A percentile compares a stretch with the other conserved stretches of the same genome.
Conservation (phyloP, 2,888 invertebrate species). For the Leptinotarsa tumamoca region DNA sequence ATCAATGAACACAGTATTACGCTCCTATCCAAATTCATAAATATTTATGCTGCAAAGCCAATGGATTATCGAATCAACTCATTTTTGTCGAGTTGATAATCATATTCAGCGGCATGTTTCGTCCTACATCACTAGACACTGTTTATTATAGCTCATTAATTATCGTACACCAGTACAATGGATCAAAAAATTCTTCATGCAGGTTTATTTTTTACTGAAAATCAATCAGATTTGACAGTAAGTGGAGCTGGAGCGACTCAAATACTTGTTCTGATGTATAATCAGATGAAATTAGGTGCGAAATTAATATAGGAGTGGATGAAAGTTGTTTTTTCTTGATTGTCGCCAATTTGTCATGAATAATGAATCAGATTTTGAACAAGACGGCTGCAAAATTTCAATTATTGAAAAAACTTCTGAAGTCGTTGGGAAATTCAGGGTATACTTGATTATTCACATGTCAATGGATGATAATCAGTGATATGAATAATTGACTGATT, state of each 20-base stretch:
- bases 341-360: background rate
- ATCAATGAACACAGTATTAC: constrained; percentile 20
- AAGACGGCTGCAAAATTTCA: background rate
- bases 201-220: constrained; percentile 28
- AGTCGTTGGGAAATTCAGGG: no score
- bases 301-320: background rate
- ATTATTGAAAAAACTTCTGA: background rate
- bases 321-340: background rate
- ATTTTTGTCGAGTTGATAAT: constrained; percentile 45
- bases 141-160: constrained; percentile 28
- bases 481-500: no score
- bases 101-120: constrained; percentile 44
- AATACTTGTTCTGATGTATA: background rate
- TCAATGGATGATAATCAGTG: no score
- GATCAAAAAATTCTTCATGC: constrained; percentile 29
- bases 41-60: constrained; percentile 37
- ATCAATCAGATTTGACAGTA: constrained; percentile 40
- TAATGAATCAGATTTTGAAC: constrained; percentile 1
- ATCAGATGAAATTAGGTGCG: constrained; percentile 3
- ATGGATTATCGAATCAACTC: constrained; percentile 42
- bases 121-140: constrained; percentile 42
- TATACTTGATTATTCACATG: no score
- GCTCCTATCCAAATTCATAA: constrained; percentile 42
- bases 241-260: constrained; percentile 19
- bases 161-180: constrained; percentile 25